Evolutionary conservation across 1,140 invertebrate species (phyloP).

Genomic region (Reticulitermes speratus): DNA sequence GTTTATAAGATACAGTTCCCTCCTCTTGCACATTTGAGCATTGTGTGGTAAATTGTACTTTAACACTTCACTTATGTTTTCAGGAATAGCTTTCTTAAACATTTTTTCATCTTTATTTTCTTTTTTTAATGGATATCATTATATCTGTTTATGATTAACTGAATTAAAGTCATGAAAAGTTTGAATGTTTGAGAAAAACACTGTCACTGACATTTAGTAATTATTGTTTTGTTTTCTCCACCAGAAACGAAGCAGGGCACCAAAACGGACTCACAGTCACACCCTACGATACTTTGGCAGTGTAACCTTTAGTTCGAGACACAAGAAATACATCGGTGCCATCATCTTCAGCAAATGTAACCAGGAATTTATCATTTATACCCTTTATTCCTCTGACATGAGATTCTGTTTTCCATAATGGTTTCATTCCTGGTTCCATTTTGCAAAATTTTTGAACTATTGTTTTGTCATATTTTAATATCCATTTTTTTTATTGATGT

Average conservation of each 20-base stretch:
- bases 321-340: slow-evolving; percentile 33
- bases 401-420: not conserved
- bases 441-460: not conserved
- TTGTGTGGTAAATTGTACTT: too few species aligned
- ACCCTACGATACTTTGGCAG: slow-evolving; percentile 96
- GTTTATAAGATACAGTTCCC: too few species aligned
- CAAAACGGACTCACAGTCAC: slow-evolving; percentile 76
- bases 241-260: slow-evolving; percentile 82
- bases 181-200: too few species aligned
- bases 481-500: not conserved
- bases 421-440: slow-evolving; percentile 19
- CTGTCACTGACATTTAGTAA: too few species aligned
- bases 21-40: too few species aligned
- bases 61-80: too few species aligned
- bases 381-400: slow-evolving; percentile 24
- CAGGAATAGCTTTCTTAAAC: too few species aligned
- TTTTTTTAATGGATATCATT: too few species aligned
- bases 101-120: too few species aligned
- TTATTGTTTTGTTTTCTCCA: slow-evolving; percentile 43
- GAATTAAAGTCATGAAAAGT: too few species aligned
- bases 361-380: slow-evolving; percentile 22
- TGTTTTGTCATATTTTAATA: not conserved
- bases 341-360: slow-evolving; percentile 24
- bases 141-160: too few species aligned
- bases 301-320: slow-evolving; percentile 78